Evolutionary conservation across 2,888 invertebrate genomes (phyloP).

Genomic region (Doris montereyensis): DNA sequence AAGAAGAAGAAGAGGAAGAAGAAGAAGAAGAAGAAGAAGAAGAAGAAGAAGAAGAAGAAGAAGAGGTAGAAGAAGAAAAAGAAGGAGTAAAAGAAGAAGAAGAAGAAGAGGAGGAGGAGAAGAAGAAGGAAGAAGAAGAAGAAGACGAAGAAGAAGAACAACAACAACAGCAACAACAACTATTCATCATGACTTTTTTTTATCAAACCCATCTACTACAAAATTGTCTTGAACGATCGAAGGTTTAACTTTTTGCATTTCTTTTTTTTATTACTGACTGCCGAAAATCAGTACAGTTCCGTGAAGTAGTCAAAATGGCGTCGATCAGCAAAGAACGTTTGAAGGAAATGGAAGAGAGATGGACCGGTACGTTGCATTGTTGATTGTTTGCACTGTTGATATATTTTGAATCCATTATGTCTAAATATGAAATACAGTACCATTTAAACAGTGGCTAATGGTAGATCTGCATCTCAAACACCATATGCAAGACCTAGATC

Average conservation of each 20-base stretch:
- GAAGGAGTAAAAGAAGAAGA: neutral
- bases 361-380: conserved; percentile 60
- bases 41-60: neutral
- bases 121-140: neutral
- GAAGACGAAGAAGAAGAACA: too few species aligned
- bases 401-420: too few species aligned
- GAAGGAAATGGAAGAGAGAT: conserved; percentile 71
- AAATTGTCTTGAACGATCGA: too few species aligned
- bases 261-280: too few species aligned
- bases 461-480: too few species aligned
- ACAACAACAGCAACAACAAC: too few species aligned
- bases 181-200: too few species aligned
- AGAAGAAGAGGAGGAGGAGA: neutral
- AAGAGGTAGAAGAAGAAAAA: conserved; percentile 10
- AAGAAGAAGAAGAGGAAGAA: neutral
- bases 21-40: neutral
- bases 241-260: too few species aligned
- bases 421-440: too few species aligned
- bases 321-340: conserved; percentile 63
- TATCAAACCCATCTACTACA: too few species aligned
- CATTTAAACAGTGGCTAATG: too few species aligned
- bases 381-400: neutral
- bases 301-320: conserved; percentile 49
- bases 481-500: too few species aligned
- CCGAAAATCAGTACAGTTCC: conserved; percentile 2